phyloP scores from a whole-genome alignment of 2,888 invertebrate genomes.

The Drosophila suboccidentalis region DNA sequence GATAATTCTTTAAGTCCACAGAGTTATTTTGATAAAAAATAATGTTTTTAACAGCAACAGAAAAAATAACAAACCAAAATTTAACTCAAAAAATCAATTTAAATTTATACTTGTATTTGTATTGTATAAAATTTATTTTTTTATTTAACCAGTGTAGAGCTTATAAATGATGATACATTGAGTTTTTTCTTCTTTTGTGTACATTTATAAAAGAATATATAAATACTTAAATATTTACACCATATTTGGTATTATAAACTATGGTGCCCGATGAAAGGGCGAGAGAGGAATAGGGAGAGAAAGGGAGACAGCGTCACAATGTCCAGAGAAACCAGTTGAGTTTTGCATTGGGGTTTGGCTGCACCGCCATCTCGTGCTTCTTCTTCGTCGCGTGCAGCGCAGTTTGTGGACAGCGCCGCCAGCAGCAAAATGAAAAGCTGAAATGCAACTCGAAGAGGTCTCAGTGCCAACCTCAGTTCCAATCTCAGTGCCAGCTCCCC shows the following conservation, averaged over 20 bases:
- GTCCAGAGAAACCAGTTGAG: conserved; percentile 70
- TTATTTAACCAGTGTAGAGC: too few relatives aligned
- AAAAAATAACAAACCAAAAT: too few relatives aligned
- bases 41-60: too few relatives aligned
- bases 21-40: too few relatives aligned
- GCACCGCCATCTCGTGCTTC: conserved; percentile 50
- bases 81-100: too few relatives aligned
- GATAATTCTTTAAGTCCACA: too few relatives aligned
- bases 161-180: background rate
- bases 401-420: conserved; percentile 68
- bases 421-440: conserved; percentile 70
- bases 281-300: conserved; percentile 6
- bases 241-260: conserved; percentile 17
- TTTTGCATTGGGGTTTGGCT: conserved; percentile 32
- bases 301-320: conserved; percentile 20
- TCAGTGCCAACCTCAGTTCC: conserved; percentile 13
- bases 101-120: too few relatives aligned
- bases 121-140: too few relatives aligned
- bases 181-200: background rate
- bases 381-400: conserved; percentile 52
- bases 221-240: conserved; percentile 29
- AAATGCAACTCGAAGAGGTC: conserved; percentile 41
- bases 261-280: conserved; percentile 16
- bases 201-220: conserved; percentile 8
- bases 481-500: conserved; percentile 8